Percentiles rank a stretch among this genome's conserved stretches.
These are phyloP conservation scores for Polymixis flavicincta DNA, from an alignment of 2,888 invertebrate species.

Conservation along the genomic window DNA sequence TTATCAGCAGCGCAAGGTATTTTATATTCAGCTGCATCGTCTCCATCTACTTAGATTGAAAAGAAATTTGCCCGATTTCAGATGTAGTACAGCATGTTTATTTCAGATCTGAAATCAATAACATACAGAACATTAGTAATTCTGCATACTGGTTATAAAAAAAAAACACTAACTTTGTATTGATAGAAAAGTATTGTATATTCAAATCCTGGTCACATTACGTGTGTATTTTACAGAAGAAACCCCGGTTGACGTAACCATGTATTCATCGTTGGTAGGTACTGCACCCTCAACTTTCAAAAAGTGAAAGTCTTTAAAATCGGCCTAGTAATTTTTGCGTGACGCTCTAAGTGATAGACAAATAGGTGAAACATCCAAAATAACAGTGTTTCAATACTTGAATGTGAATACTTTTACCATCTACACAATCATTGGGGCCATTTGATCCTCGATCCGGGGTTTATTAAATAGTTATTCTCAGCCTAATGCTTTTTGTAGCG, in stretches of 20 bases:
- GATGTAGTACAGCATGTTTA: constrained; percentile 14
- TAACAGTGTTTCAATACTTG: constrained; percentile 32
- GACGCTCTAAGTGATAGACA: constrained; percentile 58
- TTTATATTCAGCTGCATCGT: background rate
- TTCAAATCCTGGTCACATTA: constrained; percentile 41
- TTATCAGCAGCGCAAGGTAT: no score
- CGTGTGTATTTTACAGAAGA: constrained; percentile 50
- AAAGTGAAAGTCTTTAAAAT: constrained; percentile 61
- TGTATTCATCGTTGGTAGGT: constrained; percentile 40
- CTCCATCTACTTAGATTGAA: background rate
- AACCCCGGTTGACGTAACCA: constrained; percentile 51
- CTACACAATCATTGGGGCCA: constrained; percentile 4
- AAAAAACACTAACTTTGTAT: constrained; percentile 11
- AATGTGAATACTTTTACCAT: constrained; percentile 23
- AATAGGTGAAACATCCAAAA: constrained; percentile 37
- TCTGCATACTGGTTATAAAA: constrained; percentile 5
- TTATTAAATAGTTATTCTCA: constrained; percentile 5
- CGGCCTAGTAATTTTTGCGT: constrained; percentile 58
- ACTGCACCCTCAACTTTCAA: constrained; percentile 61
- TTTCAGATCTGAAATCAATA: constrained; percentile 2
- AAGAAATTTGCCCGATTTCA: background rate
- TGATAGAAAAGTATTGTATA: constrained; percentile 29
- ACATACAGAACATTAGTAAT: constrained; percentile 1
- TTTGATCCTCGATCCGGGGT: background rate
- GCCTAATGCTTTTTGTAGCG: constrained; percentile 9